These are phyloP conservation scores for Brienomyrus longianalis DNA, from an alignment of 2,113 vertebrate genomes.

Conservation along the genomic window DNA sequence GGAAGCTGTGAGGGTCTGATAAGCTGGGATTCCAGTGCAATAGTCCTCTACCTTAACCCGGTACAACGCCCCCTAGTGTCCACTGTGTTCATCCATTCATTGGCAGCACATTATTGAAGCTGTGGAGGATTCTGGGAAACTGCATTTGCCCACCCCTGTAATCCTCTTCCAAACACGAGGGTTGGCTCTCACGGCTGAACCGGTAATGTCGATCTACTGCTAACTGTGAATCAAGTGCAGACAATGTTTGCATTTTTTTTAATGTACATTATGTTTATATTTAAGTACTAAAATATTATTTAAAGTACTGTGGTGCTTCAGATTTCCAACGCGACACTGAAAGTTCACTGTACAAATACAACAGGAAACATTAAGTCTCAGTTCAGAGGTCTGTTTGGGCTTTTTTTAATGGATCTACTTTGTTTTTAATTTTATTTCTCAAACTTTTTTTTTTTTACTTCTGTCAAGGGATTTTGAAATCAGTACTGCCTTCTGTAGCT, in stretches of 20 bases:
- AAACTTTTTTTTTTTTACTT: background rate
- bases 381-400: background rate
- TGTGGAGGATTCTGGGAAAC: background rate
- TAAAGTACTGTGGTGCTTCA: slow-evolving; percentile 32
- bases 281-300: slow-evolving; percentile 36
- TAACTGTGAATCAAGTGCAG: slow-evolving; percentile 61
- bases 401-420: slow-evolving; percentile 1
- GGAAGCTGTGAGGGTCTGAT: background rate
- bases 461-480: background rate
- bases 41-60: slow-evolving; percentile 33
- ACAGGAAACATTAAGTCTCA: background rate
- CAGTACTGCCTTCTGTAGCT: background rate
- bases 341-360: background rate
- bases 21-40: slow-evolving; percentile 47
- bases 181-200: background rate
- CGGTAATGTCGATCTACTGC: slow-evolving; percentile 49
- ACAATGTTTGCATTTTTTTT: slow-evolving; percentile 37
- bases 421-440: background rate
- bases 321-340: background rate
- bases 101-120: background rate
- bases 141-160: slow-evolving; percentile 33
- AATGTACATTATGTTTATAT: slow-evolving; percentile 61
- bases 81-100: slow-evolving; percentile 33
- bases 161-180: slow-evolving; percentile 30
- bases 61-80: slow-evolving; percentile 47